A percentile compares a stretch with the other conserved stretches of the same genome.
Evolutionary conservation across 2,797 vertebrate genomes (phyloP).

Genomic region (Xenentodon cancila): DNA sequence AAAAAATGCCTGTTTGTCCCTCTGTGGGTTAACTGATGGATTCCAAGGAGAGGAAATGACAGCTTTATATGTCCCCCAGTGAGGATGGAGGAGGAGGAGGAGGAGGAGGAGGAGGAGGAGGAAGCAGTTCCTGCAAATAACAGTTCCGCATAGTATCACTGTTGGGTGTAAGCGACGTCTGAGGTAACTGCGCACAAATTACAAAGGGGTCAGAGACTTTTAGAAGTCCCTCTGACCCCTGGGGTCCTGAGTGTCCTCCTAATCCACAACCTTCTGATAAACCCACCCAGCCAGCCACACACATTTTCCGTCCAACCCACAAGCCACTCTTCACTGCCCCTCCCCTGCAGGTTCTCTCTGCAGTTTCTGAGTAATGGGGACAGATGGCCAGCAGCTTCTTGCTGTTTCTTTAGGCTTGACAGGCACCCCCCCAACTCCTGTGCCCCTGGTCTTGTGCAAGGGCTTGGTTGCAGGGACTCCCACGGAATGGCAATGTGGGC

Average conservation of each 20-base stretch:
- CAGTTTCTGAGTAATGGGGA: conserved; percentile 72
- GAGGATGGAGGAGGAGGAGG: conserved; percentile 22
- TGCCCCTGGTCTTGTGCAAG: conserved; percentile 67
- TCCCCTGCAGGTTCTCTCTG: conserved; percentile 47
- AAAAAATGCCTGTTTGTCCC: conserved; percentile 40
- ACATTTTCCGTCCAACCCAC: conserved; percentile 33
- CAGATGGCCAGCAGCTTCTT: conserved; percentile 78
- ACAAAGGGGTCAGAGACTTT: conserved; percentile 16
- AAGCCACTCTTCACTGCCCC: conserved; percentile 24
- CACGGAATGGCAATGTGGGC: conserved; percentile 78
- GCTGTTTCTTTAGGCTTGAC: conserved; percentile 69
- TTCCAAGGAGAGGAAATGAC: conserved; percentile 38
- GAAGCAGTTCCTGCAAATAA: conserved; percentile 5
- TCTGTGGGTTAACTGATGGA: conserved; percentile 51
- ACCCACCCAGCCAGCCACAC: conserved; percentile 4
- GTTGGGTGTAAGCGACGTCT: conserved; percentile 19
- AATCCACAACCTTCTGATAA: conserved; percentile 14
- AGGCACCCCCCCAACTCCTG: conserved; percentile 31
- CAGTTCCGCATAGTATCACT: conserved; percentile 11
- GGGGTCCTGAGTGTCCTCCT: conserved; percentile 20
- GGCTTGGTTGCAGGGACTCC: conserved; percentile 75
- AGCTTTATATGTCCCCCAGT: conserved; percentile 38
- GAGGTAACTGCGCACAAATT: conserved; percentile 12
- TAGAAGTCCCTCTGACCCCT: conserved; percentile 27
- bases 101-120: conserved; percentile 6